These are phyloP conservation scores for Conus canariensis DNA, from an alignment of 2,888 invertebrate species.

Conservation along the genomic window DNA sequence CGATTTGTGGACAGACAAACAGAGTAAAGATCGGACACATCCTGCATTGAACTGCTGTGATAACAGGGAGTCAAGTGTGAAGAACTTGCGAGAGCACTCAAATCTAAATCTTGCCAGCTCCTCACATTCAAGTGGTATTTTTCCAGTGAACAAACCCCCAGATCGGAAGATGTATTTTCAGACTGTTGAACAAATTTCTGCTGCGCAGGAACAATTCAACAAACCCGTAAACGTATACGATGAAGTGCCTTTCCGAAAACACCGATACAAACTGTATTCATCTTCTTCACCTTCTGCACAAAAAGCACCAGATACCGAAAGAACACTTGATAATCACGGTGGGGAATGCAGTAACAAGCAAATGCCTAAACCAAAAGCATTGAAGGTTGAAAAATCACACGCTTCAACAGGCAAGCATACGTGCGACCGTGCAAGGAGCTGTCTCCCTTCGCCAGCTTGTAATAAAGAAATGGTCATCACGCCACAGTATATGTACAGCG, in stretches of 20 bases:
- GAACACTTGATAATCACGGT: not conserved
- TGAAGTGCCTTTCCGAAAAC: not conserved
- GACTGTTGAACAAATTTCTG: not conserved
- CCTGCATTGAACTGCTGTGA: not conserved
- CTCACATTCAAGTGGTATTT: not conserved
- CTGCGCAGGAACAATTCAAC: not conserved
- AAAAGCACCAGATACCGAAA: not conserved
- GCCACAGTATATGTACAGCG: too few species aligned
- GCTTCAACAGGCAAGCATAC: not conserved
- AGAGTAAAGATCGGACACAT: not conserved
- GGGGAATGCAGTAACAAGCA: not conserved
- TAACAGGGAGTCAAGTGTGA: not conserved
- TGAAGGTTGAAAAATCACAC: not conserved
- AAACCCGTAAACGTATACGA: not conserved
- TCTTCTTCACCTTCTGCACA: not conserved
- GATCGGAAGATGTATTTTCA: too few species aligned
- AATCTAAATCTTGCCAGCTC: not conserved
- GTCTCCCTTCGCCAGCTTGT: too few species aligned
- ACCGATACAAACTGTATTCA: not conserved
- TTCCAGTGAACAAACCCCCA: too few species aligned
- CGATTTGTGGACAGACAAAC: not conserved
- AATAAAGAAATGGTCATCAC: too few species aligned
- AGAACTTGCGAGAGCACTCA: not conserved
- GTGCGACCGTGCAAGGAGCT: too few species aligned
- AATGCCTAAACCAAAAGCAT: not conserved